phyloP scores from a whole-genome alignment of 2,113 vertebrate genomes.

The human region DNA sequence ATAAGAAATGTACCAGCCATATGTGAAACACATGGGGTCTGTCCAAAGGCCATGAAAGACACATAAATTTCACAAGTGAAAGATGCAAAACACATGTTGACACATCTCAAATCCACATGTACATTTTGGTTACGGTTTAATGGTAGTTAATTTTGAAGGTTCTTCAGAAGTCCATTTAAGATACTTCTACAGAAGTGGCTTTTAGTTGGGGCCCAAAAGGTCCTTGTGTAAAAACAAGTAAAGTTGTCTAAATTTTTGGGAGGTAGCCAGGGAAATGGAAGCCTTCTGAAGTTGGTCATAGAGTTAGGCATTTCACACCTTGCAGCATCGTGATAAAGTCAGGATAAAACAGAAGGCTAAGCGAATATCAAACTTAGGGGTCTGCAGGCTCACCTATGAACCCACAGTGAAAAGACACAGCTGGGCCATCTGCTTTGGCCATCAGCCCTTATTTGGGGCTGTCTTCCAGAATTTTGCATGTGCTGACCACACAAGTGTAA shows the following conservation, averaged over 20 bases:
- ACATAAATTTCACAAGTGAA: constrained; percentile 85
- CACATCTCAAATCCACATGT: constrained; percentile 75
- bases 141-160: constrained; percentile 69
- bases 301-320: background rate
- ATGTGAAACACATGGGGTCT: constrained; percentile 84
- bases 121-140: constrained; percentile 77
- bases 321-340: constrained; percentile 30
- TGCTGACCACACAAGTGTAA: constrained; percentile 59
- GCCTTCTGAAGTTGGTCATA: background rate
- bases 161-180: constrained; percentile 58
- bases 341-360: background rate
- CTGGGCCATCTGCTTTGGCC: constrained; percentile 63
- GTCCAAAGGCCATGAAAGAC: constrained; percentile 75
- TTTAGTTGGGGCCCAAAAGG: background rate
- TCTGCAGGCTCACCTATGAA: background rate
- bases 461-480: background rate
- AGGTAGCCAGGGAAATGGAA: background rate
- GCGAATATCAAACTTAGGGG: background rate
- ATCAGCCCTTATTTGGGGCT: constrained; percentile 38
- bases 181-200: constrained; percentile 37
- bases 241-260: background rate
- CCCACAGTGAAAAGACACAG: constrained; percentile 28
- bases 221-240: constrained; percentile 16
- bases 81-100: constrained; percentile 84
- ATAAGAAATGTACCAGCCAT: constrained; percentile 80